A percentile compares a stretch with the other conserved stretches of the same genome.
These are phyloP conservation scores for Nestor notabilis DNA, from an alignment of 2,113 vertebrate genomes.

Conservation along the genomic window DNA sequence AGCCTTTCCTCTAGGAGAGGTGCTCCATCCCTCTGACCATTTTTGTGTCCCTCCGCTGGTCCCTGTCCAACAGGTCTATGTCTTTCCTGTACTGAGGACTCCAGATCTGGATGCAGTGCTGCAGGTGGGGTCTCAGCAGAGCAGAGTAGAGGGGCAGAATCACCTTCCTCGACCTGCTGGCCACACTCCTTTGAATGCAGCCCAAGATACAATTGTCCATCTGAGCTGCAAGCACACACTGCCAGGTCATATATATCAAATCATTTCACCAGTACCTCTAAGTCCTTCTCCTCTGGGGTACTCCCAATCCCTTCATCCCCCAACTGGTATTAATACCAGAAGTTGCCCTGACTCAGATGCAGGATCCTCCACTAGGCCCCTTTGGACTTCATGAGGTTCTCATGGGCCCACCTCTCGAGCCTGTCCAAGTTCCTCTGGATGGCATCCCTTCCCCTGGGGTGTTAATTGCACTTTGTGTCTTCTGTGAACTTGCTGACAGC, in stretches of 20 bases:
- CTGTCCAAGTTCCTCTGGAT: neutral
- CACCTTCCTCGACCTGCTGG: neutral
- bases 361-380: neutral
- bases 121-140: neutral
- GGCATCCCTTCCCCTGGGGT: neutral
- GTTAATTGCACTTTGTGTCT: neutral
- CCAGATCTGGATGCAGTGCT: neutral
- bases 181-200: neutral
- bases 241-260: neutral
- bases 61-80: neutral
- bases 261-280: neutral
- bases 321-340: neutral
- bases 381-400: neutral
- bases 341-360: neutral
- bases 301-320: neutral
- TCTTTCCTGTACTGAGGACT: neutral
- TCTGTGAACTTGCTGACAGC: neutral
- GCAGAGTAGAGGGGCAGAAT: neutral
- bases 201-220: neutral
- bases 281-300: neutral
- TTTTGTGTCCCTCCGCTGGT: neutral
- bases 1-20: neutral
- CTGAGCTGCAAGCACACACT: neutral
- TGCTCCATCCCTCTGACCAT: neutral
- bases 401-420: no score